These are phyloP conservation scores for Anolis carolinensis DNA, from an alignment of 2,113 vertebrate species.

Conservation along the genomic window DNA sequence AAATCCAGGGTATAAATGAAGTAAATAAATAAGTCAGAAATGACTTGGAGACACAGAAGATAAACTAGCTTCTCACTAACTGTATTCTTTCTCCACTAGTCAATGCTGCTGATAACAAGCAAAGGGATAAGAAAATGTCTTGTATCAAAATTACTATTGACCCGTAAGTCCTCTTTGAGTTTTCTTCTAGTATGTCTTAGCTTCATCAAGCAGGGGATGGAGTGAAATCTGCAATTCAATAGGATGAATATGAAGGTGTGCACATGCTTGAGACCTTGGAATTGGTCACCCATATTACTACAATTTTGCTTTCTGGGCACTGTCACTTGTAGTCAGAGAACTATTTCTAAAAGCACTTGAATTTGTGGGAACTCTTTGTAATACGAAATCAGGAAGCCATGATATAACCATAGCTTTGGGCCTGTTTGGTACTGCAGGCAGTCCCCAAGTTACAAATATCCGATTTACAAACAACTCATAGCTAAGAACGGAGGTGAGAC, in stretches of 20 bases:
- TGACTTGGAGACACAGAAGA: too few species aligned
- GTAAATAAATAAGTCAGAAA: too few species aligned
- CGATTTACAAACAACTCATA: too few species aligned
- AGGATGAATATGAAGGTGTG: neutral
- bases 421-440: neutral
- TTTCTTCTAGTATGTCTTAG: neutral
- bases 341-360: neutral
- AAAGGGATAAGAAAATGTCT: slow-evolving; percentile 92
- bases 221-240: neutral
- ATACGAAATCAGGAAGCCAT: neutral
- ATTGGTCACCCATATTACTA: neutral
- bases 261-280: neutral
- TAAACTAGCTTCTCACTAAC: neutral
- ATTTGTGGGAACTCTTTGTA: too few species aligned
- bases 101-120: slow-evolving; percentile 98
- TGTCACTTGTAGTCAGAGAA: neutral
- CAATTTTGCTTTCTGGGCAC: too few species aligned
- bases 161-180: slow-evolving; percentile 82
- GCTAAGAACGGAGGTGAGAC: too few species aligned
- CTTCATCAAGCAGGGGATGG: neutral
- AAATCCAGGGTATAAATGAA: too few species aligned
- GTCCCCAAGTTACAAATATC: too few species aligned
- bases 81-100: slow-evolving; percentile 73
- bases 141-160: slow-evolving; percentile 94
- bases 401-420: neutral